A percentile compares a stretch with the other conserved stretches of the same genome.
phyloP scores from a whole-genome alignment of 1,140 invertebrate species.

The Drosophila arawakana region DNA sequence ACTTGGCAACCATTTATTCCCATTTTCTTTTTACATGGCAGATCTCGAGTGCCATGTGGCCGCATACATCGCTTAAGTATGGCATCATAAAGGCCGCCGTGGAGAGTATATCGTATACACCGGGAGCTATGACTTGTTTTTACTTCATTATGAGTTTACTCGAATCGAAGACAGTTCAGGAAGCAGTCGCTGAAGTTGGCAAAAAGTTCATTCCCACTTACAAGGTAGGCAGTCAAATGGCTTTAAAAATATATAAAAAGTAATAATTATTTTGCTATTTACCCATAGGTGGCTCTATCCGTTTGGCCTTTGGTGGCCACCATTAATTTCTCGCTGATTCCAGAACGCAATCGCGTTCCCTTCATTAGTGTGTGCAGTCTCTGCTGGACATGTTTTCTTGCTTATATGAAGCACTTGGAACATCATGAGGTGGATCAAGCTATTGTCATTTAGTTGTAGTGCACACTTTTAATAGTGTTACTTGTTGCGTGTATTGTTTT shows the following conservation, averaged over 20 bases:
- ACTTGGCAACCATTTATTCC: neutral
- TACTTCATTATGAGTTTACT: conserved; percentile 93
- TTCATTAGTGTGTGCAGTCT: conserved; percentile 94
- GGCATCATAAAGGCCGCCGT: conserved; percentile 90
- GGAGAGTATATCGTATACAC: conserved; percentile 93
- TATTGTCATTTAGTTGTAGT: conserved; percentile 27
- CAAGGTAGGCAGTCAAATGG: conserved; percentile 51
- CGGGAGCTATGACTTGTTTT: conserved; percentile 92
- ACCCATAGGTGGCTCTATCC: conserved; percentile 88
- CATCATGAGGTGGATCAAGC: conserved; percentile 72
- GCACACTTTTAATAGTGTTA: neutral
- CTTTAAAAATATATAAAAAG: neutral
- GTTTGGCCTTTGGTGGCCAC: conserved; percentile 94
- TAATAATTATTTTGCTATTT: neutral
- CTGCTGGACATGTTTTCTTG: conserved; percentile 94
- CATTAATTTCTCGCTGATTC: conserved; percentile 91
- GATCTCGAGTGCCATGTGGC: conserved; percentile 87
- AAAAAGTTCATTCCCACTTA: conserved; percentile 92
- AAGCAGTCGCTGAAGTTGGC: conserved; percentile 89
- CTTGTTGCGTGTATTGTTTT: conserved; percentile 23
- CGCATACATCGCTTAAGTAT: conserved; percentile 87
- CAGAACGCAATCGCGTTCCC: conserved; percentile 91
- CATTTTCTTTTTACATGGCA: neutral
- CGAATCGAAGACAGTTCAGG: conserved; percentile 89
- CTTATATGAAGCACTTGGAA: conserved; percentile 93